Conservation (phyloP, 2,888 invertebrate species). For the Rhopalosiphum nymphaeae region DNA sequence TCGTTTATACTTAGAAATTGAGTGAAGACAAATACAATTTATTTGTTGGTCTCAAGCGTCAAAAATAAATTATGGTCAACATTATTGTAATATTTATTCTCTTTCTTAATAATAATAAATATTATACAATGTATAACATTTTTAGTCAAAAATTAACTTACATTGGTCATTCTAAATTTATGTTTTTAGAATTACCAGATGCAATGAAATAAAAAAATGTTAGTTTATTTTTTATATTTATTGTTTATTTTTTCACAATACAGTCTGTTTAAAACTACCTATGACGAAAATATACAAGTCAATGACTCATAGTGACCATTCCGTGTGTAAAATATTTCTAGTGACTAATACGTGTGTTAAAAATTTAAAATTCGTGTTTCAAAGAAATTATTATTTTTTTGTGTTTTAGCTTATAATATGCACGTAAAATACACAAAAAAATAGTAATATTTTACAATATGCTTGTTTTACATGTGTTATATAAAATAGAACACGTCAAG, state of each 20-base stretch:
- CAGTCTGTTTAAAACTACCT: neutral
- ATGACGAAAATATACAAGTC: neutral
- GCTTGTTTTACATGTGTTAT: neutral
- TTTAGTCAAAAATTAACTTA: neutral
- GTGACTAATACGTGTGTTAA: neutral
- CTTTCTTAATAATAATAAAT: neutral
- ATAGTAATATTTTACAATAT: neutral
- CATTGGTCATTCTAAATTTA: neutral
- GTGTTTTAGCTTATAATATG: neutral
- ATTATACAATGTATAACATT: neutral
- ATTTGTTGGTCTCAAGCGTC: neutral
- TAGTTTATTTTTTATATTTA: neutral
- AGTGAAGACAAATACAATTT: neutral
- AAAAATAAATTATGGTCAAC: neutral
- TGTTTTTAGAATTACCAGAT: neutral
- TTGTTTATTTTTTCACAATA: neutral
- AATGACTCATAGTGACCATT: neutral
- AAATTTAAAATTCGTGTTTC: neutral
- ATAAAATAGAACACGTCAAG: neutral
- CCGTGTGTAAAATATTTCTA: neutral
- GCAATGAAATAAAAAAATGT: neutral
- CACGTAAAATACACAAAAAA: neutral
- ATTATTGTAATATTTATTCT: neutral
- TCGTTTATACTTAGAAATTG: neutral
- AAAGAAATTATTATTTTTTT: neutral